phyloP scores from a whole-genome alignment of 2,797 vertebrate species.

The Oophaga sylvatica region DNA sequence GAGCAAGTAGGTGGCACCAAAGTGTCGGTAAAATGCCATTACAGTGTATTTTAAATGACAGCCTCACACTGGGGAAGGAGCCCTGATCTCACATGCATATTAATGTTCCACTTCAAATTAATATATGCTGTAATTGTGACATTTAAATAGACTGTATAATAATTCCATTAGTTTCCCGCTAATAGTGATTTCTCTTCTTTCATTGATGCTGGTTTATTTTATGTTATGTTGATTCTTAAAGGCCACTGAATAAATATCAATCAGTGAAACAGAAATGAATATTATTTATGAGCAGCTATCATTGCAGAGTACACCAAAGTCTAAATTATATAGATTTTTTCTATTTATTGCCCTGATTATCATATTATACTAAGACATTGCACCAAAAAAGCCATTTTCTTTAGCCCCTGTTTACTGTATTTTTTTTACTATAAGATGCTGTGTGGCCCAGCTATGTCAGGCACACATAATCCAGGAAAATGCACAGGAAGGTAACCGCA shows the following conservation, averaged over 20 bases:
- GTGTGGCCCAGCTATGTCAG: no score
- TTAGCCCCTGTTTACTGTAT: no score
- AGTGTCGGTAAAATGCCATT: slow-evolving; percentile 29
- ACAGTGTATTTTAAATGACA: slow-evolving; percentile 22
- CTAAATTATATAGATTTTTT: no score
- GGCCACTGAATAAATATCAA: neutral
- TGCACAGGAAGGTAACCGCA: no score
- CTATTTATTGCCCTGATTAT: no score
- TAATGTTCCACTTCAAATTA: neutral
- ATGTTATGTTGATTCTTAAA: neutral
- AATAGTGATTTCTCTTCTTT: neutral
- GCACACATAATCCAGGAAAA: no score
- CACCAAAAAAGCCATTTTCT: no score
- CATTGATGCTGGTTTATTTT: neutral
- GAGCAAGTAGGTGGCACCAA: slow-evolving; percentile 31
- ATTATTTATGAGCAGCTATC: no score
- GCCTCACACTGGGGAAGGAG: neutral
- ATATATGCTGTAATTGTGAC: slow-evolving; percentile 6
- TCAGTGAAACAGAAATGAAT: no score
- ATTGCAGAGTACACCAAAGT: no score
- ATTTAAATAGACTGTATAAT: slow-evolving; percentile 8
- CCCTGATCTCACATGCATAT: slow-evolving; percentile 1
- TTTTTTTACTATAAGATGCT: no score
- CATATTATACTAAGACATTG: no score
- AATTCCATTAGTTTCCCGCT: neutral